These are phyloP conservation scores for Bufo bufo DNA, from an alignment of 2,113 vertebrate species.

Conservation along the genomic window DNA sequence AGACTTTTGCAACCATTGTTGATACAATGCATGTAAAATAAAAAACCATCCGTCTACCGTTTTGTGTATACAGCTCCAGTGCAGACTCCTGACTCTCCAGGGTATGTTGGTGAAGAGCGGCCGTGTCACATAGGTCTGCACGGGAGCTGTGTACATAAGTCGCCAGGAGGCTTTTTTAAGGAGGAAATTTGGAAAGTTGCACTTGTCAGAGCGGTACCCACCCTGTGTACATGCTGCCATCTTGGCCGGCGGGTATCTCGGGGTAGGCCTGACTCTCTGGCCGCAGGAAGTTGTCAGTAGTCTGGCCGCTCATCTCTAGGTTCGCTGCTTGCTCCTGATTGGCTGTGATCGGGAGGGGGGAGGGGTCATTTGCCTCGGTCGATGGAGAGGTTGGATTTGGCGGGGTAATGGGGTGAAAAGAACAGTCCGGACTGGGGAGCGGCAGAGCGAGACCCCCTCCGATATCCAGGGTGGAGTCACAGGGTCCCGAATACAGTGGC, in stretches of 20 bases:
- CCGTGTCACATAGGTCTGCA: neutral
- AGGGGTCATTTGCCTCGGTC: neutral
- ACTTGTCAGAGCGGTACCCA: conserved; percentile 35
- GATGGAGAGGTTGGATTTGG: conserved; percentile 8
- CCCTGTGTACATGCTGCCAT: conserved; percentile 62
- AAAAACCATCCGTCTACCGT: neutral
- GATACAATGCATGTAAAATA: neutral
- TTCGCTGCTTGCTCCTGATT: conserved; percentile 35
- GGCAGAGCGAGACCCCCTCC: conserved; percentile 18
- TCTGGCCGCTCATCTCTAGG: conserved; percentile 23
- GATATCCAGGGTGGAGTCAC: conserved; percentile 68
- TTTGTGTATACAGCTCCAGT: neutral
- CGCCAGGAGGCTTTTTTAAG: too few species aligned
- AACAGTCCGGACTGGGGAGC: conserved; percentile 46
- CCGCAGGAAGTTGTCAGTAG: conserved; percentile 66
- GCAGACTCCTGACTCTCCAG: neutral
- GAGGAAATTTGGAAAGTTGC: too few species aligned
- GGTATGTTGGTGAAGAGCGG: too few species aligned
- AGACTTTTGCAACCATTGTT: neutral
- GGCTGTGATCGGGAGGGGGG: neutral
- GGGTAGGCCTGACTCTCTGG: conserved; percentile 68
- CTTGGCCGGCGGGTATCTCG: conserved; percentile 30
- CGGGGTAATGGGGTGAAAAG: conserved; percentile 56
- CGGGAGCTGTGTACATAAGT: neutral
- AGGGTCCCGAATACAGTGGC: conserved; percentile 63